These are phyloP conservation scores for Petrolisthes cinctipes DNA, from an alignment of 2,888 invertebrate genomes.

Conservation along the genomic window DNA sequence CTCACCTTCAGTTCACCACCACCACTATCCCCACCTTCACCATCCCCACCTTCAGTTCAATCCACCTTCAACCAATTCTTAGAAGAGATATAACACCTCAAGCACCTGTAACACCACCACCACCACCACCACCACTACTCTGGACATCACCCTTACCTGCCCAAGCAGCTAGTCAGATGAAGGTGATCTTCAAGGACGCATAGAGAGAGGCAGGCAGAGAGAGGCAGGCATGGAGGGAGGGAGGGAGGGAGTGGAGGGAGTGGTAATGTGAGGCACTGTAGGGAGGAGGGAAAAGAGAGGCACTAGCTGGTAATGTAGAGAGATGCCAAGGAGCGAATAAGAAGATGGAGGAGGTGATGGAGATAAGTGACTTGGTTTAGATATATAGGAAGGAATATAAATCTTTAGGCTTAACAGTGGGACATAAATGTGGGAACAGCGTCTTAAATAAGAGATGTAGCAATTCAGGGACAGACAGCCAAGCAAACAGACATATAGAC, in stretches of 20 bases:
- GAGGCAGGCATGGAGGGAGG: slow-evolving; percentile 1
- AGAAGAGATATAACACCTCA: background rate
- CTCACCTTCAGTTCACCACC: background rate
- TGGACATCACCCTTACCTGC: background rate
- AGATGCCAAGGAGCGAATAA: background rate
- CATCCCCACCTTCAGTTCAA: background rate
- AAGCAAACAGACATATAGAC: too few relatives aligned
- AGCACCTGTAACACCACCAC: background rate
- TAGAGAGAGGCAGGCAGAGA: background rate
- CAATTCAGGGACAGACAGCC: too few relatives aligned
- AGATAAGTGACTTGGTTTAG: background rate
- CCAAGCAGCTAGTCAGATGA: background rate
- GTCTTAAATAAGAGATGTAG: background rate
- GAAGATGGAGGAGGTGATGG: background rate
- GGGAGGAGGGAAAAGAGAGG: background rate
- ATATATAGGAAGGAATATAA: background rate
- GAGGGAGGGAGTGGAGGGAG: background rate
- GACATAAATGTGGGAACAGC: background rate
- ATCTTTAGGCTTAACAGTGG: background rate
- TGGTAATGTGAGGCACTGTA: background rate
- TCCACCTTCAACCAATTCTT: background rate
- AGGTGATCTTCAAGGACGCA: background rate
- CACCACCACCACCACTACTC: background rate
- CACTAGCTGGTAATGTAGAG: background rate
- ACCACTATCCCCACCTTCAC: background rate